Base-by-base conservation (phyloP, 1,140 invertebrate genomes). In the Dysdera silvatica region DNA sequence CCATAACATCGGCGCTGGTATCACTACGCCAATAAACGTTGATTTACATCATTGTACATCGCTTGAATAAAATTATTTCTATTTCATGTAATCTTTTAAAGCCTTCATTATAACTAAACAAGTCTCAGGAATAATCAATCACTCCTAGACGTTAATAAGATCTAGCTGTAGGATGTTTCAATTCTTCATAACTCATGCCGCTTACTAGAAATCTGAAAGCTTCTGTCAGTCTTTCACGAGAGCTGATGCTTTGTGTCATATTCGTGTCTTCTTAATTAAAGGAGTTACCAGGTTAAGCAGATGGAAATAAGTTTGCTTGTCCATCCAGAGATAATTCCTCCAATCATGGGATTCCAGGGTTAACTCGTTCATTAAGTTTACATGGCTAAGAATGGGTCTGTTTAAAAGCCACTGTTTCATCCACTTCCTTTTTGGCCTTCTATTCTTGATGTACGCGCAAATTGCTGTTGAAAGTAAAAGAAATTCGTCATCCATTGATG, bases 121-220 rank as follows among this genome's bases (percentile, higher is more conserved):
- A 6, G 52, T 54, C 2, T 54, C 31, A 6, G 52, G 52, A 35
- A 54, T 54, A 23, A 54, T 54, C n/a, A 54, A 54, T 54, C n/a
- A 54, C 52, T 35, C 52, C 52, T 23, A 54, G 37, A 16, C 10
- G 7, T 23, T 53, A 32, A 33, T 29, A 8, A 5, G 29, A 53
- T 53, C 32, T 35, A 6, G 29, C 28, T 33, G 29, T 53, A 35
- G 7, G 4, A 26, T 33, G 35, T 53, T 53, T 53, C 20, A 53
- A 23, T n/a, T 35, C 29, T 35, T 53, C 51, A 35, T 33, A 53
- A 20, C 23, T 53, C 51, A 31, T 53, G 16, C 51, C 51, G 4
- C 29, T 53, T 7, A 32, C 51, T 4, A 53, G 31, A 53, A 33
- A 53, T 4, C 28, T 14, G 4, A 53, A 33, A 18, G 29, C 18